Evolutionary conservation across 2,888 invertebrate species (phyloP).

Genomic region (Philonicus albiceps): DNA sequence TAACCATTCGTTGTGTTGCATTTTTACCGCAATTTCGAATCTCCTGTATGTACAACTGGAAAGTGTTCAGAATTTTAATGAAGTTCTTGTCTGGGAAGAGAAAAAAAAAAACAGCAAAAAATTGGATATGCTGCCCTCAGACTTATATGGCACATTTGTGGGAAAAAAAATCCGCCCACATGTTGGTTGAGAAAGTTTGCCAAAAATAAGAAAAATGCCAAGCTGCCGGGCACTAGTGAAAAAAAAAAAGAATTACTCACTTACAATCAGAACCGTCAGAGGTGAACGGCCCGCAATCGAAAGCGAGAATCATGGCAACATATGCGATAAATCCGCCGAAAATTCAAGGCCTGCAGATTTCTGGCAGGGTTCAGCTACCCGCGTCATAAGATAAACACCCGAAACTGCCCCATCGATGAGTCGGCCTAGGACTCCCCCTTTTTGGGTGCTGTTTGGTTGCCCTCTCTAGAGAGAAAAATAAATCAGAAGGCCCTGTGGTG

Average conservation of each 20-base stretch:
- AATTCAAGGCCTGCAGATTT: slow-evolving; percentile 8
- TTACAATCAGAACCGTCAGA: neutral
- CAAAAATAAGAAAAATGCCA: neutral
- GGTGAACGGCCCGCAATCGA: slow-evolving; percentile 5
- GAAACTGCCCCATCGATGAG: neutral
- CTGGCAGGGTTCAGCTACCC: neutral
- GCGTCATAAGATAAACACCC: neutral
- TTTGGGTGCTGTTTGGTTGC: too few species aligned
- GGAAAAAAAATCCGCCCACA: neutral
- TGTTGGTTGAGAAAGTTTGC: neutral
- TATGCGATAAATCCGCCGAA: neutral
- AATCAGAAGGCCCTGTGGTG: neutral
- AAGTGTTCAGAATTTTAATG: neutral
- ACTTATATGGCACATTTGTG: neutral
- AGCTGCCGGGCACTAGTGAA: neutral
- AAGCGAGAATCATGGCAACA: neutral
- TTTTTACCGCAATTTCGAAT: neutral
- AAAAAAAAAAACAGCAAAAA: neutral
- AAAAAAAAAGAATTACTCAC: neutral
- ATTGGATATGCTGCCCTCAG: neutral
- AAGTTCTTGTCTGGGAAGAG: neutral
- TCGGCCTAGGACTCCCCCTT: neutral
- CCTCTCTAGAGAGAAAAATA: neutral
- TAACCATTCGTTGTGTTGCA: neutral
- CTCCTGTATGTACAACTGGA: neutral